Evolutionary conservation across 2,113 vertebrate species (phyloP).

Genomic region (Montifringilla adamsi): DNA sequence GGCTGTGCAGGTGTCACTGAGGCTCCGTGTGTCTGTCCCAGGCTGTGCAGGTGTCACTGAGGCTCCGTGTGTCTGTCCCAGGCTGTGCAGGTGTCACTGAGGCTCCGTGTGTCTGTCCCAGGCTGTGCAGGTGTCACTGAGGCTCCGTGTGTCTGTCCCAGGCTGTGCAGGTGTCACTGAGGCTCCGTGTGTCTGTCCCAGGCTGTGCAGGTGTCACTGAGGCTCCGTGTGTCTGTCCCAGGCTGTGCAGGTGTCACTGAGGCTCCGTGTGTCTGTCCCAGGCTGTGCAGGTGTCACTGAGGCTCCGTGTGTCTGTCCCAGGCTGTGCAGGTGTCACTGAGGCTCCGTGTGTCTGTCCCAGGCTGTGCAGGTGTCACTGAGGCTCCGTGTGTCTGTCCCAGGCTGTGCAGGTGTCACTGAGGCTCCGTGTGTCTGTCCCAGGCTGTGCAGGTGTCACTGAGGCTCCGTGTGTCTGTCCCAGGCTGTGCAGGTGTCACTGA

Average conservation of each 20-base stretch:
- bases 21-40: not conserved
- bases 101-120: not conserved
- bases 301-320: not conserved
- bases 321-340: not conserved
- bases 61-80: not conserved
- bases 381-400: not conserved
- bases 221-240: not conserved
- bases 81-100: not conserved
- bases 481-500: not conserved
- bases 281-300: not conserved
- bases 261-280: not conserved
- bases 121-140: not conserved
- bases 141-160: too few species aligned
- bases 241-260: not conserved
- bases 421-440: not conserved
- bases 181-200: not conserved
- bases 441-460: not conserved
- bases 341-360: too few species aligned
- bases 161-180: not conserved
- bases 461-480: not conserved
- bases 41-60: not conserved
- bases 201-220: not conserved
- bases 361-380: not conserved
- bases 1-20: not conserved
- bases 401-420: not conserved